Percentiles rank a stretch among this genome's conserved stretches.
phyloP scores from a whole-genome alignment of 2,888 invertebrate species.

The Rhamphomyia laevipes region DNA sequence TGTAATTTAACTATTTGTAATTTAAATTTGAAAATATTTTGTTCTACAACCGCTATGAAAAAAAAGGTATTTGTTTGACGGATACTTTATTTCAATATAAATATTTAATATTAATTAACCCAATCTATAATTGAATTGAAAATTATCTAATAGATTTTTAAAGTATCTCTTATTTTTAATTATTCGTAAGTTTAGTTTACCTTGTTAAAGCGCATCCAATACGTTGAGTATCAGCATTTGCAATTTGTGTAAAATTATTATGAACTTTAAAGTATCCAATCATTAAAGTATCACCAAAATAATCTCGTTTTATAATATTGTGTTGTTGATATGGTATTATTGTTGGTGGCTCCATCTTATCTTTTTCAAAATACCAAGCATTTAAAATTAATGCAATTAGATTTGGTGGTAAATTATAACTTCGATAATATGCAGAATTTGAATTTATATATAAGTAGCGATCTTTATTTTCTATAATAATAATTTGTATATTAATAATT shows the following conservation, averaged over 20 bases:
- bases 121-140: no score
- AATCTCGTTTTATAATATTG: not conserved
- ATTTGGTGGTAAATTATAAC: constrained; percentile 11
- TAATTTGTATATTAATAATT: no score
- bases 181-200: constrained; percentile 5
- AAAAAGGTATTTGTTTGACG: no score
- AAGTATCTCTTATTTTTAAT: not conserved
- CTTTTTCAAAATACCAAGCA: constrained; percentile 16
- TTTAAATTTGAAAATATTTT: no score
- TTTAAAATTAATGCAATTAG: constrained; percentile 10
- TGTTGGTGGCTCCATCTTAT: constrained; percentile 9
- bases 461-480: constrained; percentile 2
- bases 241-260: constrained; percentile 17
- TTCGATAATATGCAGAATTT: constrained; percentile 4
- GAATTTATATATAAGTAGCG: constrained; percentile 11
- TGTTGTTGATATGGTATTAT: not conserved
- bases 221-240: constrained; percentile 6
- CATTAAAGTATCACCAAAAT: not conserved
- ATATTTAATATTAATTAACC: no score
- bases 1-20: no score
- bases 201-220: constrained; percentile 15
- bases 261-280: constrained; percentile 7
- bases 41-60: no score
- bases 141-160: no score
- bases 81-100: no score